Evolutionary conservation across 2,797 vertebrate genomes (phyloP).

Genomic region (Parambassis ranga): DNA sequence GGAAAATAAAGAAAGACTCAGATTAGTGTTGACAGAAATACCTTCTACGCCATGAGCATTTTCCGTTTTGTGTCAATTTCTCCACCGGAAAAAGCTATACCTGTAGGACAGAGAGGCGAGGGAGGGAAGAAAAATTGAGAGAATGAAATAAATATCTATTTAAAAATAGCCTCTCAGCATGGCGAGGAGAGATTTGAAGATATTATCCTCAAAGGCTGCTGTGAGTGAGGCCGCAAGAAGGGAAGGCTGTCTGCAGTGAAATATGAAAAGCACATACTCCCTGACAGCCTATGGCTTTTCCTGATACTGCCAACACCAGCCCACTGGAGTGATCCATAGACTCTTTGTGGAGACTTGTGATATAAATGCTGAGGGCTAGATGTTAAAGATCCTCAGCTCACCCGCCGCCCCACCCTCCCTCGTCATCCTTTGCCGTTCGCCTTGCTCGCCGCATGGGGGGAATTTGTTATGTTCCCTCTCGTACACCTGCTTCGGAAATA

Average conservation of each 20-base stretch:
- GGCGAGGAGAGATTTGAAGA: slow-evolving; percentile 82
- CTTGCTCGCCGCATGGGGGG: slow-evolving; percentile 57
- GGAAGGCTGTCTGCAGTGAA: slow-evolving; percentile 81
- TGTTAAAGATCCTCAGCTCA: slow-evolving; percentile 80
- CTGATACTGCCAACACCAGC: slow-evolving; percentile 82
- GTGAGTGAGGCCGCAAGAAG: slow-evolving; percentile 80
- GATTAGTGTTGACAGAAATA: slow-evolving; percentile 67
- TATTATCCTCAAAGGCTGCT: slow-evolving; percentile 85
- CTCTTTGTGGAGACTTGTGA: slow-evolving; percentile 83
- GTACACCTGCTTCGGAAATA: slow-evolving; percentile 65
- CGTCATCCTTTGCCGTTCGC: slow-evolving; percentile 62
- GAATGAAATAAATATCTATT: slow-evolving; percentile 82
- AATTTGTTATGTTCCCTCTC: slow-evolving; percentile 78
- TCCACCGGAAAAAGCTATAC: slow-evolving; percentile 64
- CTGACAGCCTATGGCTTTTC: slow-evolving; percentile 86
- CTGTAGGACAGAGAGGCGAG: slow-evolving; percentile 51
- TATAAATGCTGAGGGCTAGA: slow-evolving; percentile 85
- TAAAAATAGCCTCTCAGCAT: slow-evolving; percentile 84
- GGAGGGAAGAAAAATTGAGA: slow-evolving; percentile 66
- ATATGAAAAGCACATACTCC: slow-evolving; percentile 81
- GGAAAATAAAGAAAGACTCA: slow-evolving; percentile 36
- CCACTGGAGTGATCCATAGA: slow-evolving; percentile 84
- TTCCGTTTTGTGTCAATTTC: slow-evolving; percentile 57
- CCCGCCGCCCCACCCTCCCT: slow-evolving; percentile 56
- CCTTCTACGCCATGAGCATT: slow-evolving; percentile 56